Evolutionary conservation across 1,140 invertebrate genomes (phyloP).

Genomic region (Chironomus tepperi): DNA sequence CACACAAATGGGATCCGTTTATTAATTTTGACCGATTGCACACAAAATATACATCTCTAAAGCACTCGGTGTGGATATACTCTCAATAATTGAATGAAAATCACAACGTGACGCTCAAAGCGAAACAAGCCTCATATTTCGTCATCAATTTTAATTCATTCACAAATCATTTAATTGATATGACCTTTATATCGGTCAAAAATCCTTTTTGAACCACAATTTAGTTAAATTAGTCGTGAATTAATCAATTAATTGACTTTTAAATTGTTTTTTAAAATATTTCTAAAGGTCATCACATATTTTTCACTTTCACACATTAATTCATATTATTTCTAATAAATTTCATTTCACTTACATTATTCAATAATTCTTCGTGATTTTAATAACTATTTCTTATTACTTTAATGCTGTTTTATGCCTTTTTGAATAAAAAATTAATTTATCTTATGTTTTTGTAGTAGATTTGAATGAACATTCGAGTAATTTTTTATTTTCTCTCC

Average conservation of each 20-base stretch:
- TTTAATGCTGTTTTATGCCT: neutral
- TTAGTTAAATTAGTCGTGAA: neutral
- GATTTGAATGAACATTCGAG: too few species aligned
- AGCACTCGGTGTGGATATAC: too few species aligned
- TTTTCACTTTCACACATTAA: neutral
- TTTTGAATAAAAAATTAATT: neutral
- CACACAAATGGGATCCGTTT: neutral
- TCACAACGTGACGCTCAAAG: neutral
- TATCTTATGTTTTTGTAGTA: neutral
- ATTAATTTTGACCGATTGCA: neutral
- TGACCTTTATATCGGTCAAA: neutral
- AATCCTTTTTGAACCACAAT: neutral
- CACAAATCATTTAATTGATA: neutral
- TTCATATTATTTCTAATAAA: neutral
- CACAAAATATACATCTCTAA: too few species aligned
- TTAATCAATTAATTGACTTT: neutral
- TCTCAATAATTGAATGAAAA: too few species aligned
- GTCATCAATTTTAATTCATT: conserved; percentile 11
- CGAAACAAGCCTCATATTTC: neutral
- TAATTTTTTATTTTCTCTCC: too few species aligned
- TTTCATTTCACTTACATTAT: conserved; percentile 7
- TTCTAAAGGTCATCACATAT: neutral
- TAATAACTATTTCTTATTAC: neutral
- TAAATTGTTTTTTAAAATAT: neutral
- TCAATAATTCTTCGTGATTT: neutral